Evolutionary conservation across 2,888 invertebrate genomes (phyloP), one percentile per base, ranked within the genome.

Genomic region (Alcis repandata): DNA sequence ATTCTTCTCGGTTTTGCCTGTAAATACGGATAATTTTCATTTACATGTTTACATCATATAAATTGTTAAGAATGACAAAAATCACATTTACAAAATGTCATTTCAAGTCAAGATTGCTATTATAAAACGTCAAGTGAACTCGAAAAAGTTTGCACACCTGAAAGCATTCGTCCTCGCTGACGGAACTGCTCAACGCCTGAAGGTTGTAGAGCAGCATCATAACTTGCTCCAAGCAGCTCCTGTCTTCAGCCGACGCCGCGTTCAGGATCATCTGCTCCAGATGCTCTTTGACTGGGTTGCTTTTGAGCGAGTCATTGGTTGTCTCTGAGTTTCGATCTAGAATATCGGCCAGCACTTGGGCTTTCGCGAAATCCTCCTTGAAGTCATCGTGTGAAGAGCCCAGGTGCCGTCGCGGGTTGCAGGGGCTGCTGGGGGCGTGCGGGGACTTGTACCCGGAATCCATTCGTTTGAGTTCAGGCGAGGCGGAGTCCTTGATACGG

Each of bases 191-290:
- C 72, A 95, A 84, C 59, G 94, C 88, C 80, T 95, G 95, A 52
- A 94, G 88, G 76, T 95, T 95, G 80, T 95, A 95, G 67, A 95
- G 87, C 75, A 95, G 87, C 83, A 94, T 94, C 64, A 95, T 81
- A 52, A 95, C 92, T 80, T 95, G 95, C 76, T 95, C 95, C 78
- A 96, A 87, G 74, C 95, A 95, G 54, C 93, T 90, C 79, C 94
- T 94, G 75, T 95, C 95, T 40, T 95, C 94, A 63, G 93, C 93
- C 17, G 93, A 92, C 13, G 88, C 89, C 48, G 93, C 91, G 60
- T 90, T 93, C 72, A 93, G 68, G 70, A 94, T 90, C 93, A 94
- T 94, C 78, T 92, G 92, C 71, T 94, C 93, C 53, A 94, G 74
- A 75, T 91, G 93, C 36, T 93, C 93, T 72, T 91, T 93, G 66